These are phyloP conservation scores for Drosophila sproati DNA, from an alignment of 1,140 invertebrate genomes.

Conservation along the genomic window DNA sequence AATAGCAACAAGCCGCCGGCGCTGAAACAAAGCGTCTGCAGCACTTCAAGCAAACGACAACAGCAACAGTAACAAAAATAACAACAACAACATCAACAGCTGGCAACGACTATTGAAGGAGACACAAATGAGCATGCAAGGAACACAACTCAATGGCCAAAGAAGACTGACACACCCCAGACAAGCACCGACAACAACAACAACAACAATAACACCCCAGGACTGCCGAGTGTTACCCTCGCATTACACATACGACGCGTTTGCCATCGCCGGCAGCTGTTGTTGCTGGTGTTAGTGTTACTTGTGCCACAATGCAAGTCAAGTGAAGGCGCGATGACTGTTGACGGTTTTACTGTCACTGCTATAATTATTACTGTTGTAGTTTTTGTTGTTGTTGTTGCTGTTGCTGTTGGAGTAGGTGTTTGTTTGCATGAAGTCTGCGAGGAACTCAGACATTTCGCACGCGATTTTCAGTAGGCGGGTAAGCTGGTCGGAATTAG, in stretches of 20 bases:
- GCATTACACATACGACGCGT: slow-evolving; percentile 66
- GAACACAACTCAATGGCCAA: slow-evolving; percentile 65
- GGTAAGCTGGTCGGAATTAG: no score
- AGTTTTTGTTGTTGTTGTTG: slow-evolving; percentile 15
- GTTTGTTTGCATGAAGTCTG: slow-evolving; percentile 64
- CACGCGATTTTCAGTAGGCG: slow-evolving; percentile 35
- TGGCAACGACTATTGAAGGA: slow-evolving; percentile 72
- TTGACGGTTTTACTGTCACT: slow-evolving; percentile 70
- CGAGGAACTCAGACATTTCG: slow-evolving; percentile 43
- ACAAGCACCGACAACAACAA: background rate
- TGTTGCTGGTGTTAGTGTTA: slow-evolving; percentile 7
- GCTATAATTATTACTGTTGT: slow-evolving; percentile 43
- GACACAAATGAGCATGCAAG: slow-evolving; percentile 80
- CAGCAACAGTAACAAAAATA: slow-evolving; percentile 43
- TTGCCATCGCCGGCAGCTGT: slow-evolving; percentile 12
- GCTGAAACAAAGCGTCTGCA: slow-evolving; percentile 63
- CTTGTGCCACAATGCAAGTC: slow-evolving; percentile 61
- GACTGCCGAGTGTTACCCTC: slow-evolving; percentile 26
- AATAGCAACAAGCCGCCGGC: slow-evolving; percentile 30
- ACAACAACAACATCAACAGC: slow-evolving; percentile 43
- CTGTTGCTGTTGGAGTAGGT: slow-evolving; percentile 48
- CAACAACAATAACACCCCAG: slow-evolving; percentile 10
- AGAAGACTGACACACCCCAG: slow-evolving; percentile 31
- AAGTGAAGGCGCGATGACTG: slow-evolving; percentile 68
- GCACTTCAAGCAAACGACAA: slow-evolving; percentile 44